Base-by-base conservation (phyloP, 2,113 vertebrate species). In the Melanostigma gelatinosum region DNA sequence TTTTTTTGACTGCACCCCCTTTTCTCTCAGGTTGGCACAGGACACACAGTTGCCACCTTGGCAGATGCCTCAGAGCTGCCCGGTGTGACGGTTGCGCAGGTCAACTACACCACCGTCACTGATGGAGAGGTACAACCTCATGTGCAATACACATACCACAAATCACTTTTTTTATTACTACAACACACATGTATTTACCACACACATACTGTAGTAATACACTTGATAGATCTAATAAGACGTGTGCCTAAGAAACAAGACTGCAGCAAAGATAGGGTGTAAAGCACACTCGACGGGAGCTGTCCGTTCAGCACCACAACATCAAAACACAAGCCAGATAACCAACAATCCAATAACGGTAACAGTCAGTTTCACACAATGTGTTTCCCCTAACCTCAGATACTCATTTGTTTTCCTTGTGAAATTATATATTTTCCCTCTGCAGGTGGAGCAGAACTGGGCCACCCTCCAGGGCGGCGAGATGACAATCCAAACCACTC, bases 401-500 rank as follows among this genome's bases (percentile, higher is more conserved):
- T 72, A 3, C 18, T 54, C 16, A 12, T 32, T n/a, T 54, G 24
- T 16, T 60, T 52, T 64, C 3, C 32, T 22, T 22, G 8, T 67
- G 36, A 73, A 48, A 60, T 13, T 27, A 3, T 29, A 4, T 72
- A 32, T 38, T 22, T 32, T 54, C 40, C 64, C 66, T 34, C 1
- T 75, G 13, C 40, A 93, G 92, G 94, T 94, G 83, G 95, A 94
- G 24, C 94, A 97, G 92, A 99, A 97, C 87, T 99, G 98, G 98
- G 97, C 98, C 27, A 97, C 97, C 13, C 93, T 99, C 29, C 98
- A 99, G 75, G 96, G 97, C 0, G 96, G 97, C 0, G 98, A 99
- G 91, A 99, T 99, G 98, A 98, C 98, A n/a, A 99, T 99, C 92
- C 98, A 99, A 90, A 98, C 97, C 0, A 98, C 97, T 2, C 98